Conservation (phyloP, 1,140 invertebrate genomes). For the Drosophila murphyi region DNA sequence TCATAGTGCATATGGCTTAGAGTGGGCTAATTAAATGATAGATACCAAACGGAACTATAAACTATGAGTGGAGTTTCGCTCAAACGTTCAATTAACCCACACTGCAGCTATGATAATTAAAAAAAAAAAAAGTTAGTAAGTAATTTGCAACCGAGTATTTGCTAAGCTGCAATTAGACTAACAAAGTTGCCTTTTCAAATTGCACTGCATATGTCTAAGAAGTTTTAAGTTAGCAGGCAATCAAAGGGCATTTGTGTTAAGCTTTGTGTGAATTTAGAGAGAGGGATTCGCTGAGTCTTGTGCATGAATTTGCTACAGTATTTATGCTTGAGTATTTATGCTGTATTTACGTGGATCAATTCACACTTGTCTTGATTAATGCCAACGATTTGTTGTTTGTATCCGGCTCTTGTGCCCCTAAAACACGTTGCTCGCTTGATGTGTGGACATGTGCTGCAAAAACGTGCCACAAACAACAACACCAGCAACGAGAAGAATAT, state of each 20-base stretch:
- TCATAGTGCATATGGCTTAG: neutral
- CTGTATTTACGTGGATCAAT: slow-evolving; percentile 36
- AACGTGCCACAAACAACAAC: slow-evolving; percentile 36
- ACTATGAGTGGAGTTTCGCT: neutral
- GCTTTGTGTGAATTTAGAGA: no score
- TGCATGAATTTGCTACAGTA: neutral
- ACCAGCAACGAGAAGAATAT: slow-evolving; percentile 1
- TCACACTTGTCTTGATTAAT: slow-evolving; percentile 45
- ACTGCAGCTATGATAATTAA: neutral
- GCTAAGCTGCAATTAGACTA: neutral
- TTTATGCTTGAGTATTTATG: slow-evolving; percentile 23
- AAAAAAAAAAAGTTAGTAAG: neutral
- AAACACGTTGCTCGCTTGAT: slow-evolving; percentile 27
- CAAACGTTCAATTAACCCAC: neutral
- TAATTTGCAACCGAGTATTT: neutral
- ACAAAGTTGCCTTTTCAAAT: neutral
- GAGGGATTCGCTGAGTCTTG: neutral
- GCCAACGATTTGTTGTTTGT: slow-evolving; percentile 6
- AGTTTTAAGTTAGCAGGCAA: neutral
- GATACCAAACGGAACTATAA: neutral
- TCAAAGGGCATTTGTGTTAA: neutral
- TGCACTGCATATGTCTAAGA: no score
- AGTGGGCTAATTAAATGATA: neutral
- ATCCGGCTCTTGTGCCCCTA: neutral
- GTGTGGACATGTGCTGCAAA: slow-evolving; percentile 47